Percentiles rank a stretch among this genome's conserved stretches.
phyloP scores from a whole-genome alignment of 2,113 vertebrate genomes.

The Asarcornis scutulata region DNA sequence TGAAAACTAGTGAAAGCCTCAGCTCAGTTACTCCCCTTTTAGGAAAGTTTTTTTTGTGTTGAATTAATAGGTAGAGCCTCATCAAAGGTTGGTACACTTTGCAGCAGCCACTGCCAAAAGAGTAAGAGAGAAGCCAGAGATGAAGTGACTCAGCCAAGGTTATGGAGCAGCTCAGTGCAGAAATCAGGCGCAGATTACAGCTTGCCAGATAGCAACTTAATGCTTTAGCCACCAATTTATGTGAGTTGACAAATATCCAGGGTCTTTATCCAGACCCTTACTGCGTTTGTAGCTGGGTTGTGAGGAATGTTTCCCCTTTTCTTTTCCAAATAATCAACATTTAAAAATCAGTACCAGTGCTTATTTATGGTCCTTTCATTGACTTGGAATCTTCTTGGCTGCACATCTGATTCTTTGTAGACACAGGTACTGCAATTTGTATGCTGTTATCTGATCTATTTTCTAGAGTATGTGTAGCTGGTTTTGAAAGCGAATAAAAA shows the following conservation, averaged over 20 bases:
- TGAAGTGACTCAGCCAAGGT: fast-evolving
- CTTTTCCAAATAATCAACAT: not conserved
- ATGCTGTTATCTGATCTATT: constrained; percentile 13
- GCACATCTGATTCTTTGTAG: not conserved
- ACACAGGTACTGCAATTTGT: not conserved
- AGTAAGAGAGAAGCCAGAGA: not conserved
- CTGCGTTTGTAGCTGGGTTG: not conserved
- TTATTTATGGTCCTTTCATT: not conserved
- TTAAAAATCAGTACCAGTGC: not conserved
- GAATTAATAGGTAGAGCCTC: fast-evolving
- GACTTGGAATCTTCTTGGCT: not conserved
- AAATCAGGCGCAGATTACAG: not conserved
- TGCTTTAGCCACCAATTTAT: not conserved
- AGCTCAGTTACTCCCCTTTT: not conserved
- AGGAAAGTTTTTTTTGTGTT: not conserved
- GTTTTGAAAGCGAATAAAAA: constrained; percentile 36
- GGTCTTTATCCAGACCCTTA: not conserved
- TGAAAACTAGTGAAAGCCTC: not conserved
- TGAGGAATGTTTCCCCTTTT: not conserved
- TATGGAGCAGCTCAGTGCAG: not conserved
- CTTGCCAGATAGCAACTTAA: not conserved
- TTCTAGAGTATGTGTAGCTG: not conserved
- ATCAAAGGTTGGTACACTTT: not conserved
- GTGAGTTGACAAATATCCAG: not conserved
- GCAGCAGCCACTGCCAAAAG: not conserved